Evolutionary conservation across 2,113 vertebrate genomes (phyloP).

Genomic region (Hyperopisus bebe): DNA sequence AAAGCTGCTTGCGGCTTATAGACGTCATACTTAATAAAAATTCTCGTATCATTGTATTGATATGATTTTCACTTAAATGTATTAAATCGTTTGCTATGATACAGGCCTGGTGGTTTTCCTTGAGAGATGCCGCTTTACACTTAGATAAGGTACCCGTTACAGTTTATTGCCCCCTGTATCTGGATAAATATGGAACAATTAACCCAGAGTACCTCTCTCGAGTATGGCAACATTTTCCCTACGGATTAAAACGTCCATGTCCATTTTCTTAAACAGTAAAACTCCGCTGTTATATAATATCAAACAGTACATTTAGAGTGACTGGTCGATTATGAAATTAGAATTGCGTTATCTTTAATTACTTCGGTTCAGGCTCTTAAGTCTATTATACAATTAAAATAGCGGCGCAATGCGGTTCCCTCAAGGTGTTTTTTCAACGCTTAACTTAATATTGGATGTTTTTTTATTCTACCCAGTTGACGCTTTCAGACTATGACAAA

Average conservation of each 20-base stretch:
- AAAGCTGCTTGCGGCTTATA: not conserved
- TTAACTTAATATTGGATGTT: not conserved
- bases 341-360: not conserved
- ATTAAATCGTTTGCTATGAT: not conserved
- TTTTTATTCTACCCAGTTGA: not conserved
- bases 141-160: not conserved
- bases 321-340: not conserved
- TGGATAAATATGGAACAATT: not conserved
- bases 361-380: not conserved
- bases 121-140: not conserved
- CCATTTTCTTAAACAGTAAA: not conserved
- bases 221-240: not conserved
- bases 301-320: not conserved
- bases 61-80: not conserved
- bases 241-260: not conserved
- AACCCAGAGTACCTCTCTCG: not conserved
- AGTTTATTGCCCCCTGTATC: not conserved
- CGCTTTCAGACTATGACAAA: not conserved
- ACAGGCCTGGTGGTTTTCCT: not conserved
- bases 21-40: not conserved
- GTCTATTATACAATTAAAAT: constrained; percentile 3
- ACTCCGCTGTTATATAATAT: not conserved
- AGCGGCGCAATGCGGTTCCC: not conserved
- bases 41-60: not conserved
- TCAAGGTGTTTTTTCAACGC: not conserved